These are phyloP conservation scores for Penaeus chinensis DNA, from an alignment of 1,140 invertebrate species.

Conservation along the genomic window DNA sequence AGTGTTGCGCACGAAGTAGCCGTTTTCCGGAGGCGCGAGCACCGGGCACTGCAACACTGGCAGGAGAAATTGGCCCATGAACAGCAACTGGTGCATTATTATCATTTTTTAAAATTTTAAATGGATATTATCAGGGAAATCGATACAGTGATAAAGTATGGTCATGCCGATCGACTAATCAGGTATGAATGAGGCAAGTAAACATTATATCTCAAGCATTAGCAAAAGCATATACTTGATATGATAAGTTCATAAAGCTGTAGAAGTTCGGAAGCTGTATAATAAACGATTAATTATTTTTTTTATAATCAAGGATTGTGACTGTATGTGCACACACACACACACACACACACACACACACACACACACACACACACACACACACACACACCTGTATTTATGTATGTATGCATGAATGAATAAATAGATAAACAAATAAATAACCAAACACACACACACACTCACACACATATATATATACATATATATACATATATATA, in stretches of 20 bases:
- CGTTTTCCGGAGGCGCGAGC: constrained; percentile 74
- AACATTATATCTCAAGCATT: no score
- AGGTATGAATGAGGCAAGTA: no score
- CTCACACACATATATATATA: background rate
- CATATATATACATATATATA: background rate
- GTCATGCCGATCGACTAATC: no score
- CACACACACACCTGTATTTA: background rate
- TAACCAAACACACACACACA: background rate
- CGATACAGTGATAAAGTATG: no score
- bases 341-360: no score
- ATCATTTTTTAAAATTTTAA: no score
- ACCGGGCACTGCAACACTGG: constrained; percentile 71
- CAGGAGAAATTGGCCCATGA: constrained; percentile 65
- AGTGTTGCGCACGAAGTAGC: constrained; percentile 77
- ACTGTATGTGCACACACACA: background rate
- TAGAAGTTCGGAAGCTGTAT: no score
- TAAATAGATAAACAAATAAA: background rate
- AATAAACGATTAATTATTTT: no score
- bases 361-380: no score
- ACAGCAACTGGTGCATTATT: constrained; percentile 17
- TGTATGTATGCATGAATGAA: constrained; percentile 4
- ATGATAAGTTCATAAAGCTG: no score
- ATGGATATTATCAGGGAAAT: no score
- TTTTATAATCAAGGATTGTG: background rate
- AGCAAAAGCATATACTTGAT: no score